Conservation (phyloP, 2,113 vertebrate genomes). For the Chloroceryle aenea region DNA sequence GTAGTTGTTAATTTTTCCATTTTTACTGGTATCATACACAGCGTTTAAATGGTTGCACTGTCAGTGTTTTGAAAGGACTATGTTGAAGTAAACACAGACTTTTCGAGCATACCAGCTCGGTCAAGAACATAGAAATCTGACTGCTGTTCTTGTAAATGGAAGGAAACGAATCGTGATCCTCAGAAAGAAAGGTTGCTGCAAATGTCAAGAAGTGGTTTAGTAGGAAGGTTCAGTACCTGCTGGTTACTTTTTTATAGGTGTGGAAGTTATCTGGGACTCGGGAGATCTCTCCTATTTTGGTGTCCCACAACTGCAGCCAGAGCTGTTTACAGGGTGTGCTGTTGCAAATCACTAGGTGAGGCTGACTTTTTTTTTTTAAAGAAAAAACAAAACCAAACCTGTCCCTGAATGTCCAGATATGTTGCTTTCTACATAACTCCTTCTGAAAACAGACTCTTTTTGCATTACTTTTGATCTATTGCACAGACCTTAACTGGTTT, state of each 20-base stretch:
- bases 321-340: not conserved
- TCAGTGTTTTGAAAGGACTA: not conserved
- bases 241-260: not conserved
- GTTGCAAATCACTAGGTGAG: not conserved
- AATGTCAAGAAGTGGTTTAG: not conserved
- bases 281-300: not conserved
- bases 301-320: fast-evolving
- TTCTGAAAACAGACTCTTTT: not conserved
- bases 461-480: not conserved
- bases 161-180: not conserved
- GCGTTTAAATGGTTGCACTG: not conserved
- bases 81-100: not conserved
- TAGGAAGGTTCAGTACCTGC: not conserved
- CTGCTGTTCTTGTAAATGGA: fast-evolving
- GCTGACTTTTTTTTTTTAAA: not conserved
- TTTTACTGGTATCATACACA: not conserved
- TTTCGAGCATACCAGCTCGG: not conserved
- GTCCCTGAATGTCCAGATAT: fast-evolving
- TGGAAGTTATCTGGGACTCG: fast-evolving
- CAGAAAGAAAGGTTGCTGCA: not conserved
- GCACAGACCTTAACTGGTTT: not conserved
- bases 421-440: not conserved
- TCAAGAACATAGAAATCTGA: not conserved
- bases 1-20: not conserved
- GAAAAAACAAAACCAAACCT: not conserved